Percentiles rank a stretch among this genome's conserved stretches.
These are phyloP conservation scores for Microdon myrmicae DNA, from an alignment of 2,888 invertebrate species.

Conservation along the genomic window DNA sequence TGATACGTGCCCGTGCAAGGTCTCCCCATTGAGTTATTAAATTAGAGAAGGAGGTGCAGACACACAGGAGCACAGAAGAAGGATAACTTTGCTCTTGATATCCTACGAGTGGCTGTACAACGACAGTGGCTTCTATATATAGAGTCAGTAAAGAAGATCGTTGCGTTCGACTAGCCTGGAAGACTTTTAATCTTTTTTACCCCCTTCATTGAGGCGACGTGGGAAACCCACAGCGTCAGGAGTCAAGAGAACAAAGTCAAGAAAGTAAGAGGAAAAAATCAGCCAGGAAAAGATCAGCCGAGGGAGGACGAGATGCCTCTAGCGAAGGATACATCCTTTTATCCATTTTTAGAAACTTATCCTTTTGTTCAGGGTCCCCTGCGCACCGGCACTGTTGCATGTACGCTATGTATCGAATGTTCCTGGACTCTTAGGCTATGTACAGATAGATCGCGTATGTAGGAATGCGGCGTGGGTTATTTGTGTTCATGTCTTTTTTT, in stretches of 20 bases:
- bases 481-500: slow-evolving; percentile 17
- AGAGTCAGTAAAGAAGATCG: slow-evolving; percentile 10
- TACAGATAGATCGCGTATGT: neutral
- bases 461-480: slow-evolving; percentile 38
- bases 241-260: too few species aligned
- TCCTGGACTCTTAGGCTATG: too few species aligned
- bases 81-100: slow-evolving; percentile 40
- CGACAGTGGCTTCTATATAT: slow-evolving; percentile 32
- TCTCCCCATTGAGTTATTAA: slow-evolving; percentile 36
- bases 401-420: too few species aligned
- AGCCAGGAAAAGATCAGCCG: too few species aligned
- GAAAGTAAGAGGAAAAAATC: too few species aligned
- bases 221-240: too few species aligned
- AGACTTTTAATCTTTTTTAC: slow-evolving; percentile 17
- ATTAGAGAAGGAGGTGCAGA: slow-evolving; percentile 34
- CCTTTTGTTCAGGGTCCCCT: too few species aligned
- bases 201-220: slow-evolving; percentile 23
- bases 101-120: too few species aligned
- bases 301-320: too few species aligned
- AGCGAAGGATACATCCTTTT: slow-evolving; percentile 46
- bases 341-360: slow-evolving; percentile 43
- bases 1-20: slow-evolving; percentile 32
- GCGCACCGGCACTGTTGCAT: too few species aligned
- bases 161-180: neutral
- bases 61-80: slow-evolving; percentile 36